Percentiles rank a stretch among this genome's conserved stretches.
These are phyloP conservation scores for Chloroceryle amazona DNA, from an alignment of 2,797 vertebrate genomes.

Conservation along the genomic window DNA sequence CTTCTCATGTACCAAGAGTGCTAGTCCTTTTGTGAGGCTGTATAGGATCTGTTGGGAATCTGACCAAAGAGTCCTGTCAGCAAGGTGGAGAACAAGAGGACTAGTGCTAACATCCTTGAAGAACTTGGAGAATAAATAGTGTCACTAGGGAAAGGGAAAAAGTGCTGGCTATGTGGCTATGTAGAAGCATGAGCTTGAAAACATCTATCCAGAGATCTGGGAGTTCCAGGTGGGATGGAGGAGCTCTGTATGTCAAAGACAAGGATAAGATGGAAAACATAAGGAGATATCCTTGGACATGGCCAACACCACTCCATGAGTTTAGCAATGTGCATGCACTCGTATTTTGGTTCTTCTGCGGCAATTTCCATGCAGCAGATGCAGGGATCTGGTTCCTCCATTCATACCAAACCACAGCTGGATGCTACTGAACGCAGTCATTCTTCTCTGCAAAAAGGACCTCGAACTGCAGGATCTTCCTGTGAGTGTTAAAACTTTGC, in stretches of 20 bases:
- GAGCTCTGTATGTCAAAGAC: background rate
- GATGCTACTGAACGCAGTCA: background rate
- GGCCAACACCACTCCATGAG: background rate
- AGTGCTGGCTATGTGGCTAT: background rate
- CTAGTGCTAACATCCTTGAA: background rate
- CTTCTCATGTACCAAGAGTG: fast-evolving
- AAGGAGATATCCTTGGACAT: background rate
- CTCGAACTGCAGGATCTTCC: background rate
- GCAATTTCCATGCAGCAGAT: background rate
- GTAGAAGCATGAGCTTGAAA: background rate
- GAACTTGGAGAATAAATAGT: background rate
- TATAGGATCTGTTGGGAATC: background rate
- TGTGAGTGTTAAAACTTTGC: background rate
- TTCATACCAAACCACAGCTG: background rate
- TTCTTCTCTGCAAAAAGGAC: background rate
- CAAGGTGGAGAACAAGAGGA: background rate
- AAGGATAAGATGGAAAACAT: background rate
- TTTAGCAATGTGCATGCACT: background rate
- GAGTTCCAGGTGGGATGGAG: background rate
- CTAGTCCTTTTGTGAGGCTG: background rate
- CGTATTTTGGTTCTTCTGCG: background rate
- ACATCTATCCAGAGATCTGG: background rate
- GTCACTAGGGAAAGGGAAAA: background rate
- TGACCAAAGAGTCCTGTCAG: background rate
- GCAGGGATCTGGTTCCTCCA: background rate